A percentile compares a stretch with the other conserved stretches of the same genome.
Conservation (phyloP, 2,888 invertebrate species). For the Patella depressa region DNA sequence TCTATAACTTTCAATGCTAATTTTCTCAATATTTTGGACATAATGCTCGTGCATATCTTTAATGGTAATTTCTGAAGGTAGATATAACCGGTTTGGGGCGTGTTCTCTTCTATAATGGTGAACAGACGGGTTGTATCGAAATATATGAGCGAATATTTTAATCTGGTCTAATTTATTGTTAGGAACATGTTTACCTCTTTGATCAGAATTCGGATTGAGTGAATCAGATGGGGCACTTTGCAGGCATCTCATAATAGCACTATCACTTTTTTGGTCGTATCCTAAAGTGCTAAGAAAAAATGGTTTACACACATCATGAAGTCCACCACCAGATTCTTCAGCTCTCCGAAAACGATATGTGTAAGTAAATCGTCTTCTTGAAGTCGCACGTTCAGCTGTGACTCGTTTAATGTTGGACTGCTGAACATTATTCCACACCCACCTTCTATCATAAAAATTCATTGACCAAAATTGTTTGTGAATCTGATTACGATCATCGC, state of each 20-base stretch:
- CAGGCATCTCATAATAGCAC: slow-evolving; percentile 1
- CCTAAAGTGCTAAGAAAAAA: slow-evolving; percentile 16
- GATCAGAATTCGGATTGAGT: slow-evolving; percentile 1
- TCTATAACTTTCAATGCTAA: slow-evolving; percentile 13
- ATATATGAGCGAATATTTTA: no score
- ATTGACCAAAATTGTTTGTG: no score
- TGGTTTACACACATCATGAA: neutral
- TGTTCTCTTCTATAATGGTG: no score
- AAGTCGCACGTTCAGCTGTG: no score
- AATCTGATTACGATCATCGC: no score
- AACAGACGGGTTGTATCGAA: no score
- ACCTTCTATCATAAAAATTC: no score
- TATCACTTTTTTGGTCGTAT: neutral
- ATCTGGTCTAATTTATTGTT: slow-evolving; percentile 7
- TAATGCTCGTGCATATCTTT: slow-evolving; percentile 12
- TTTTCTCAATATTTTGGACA: neutral
- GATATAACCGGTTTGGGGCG: no score
- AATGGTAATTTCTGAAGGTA: slow-evolving; percentile 12
- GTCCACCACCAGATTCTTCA: neutral
- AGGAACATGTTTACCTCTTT: slow-evolving; percentile 13
- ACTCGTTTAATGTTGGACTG: no score
- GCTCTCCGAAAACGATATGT: neutral
- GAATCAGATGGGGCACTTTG: neutral
- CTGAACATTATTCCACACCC: no score
- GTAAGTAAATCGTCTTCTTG: neutral